Evolutionary conservation across 2,113 vertebrate species (phyloP), one percentile per base, ranked within the genome.

Genomic region (Prinia subflava): DNA sequence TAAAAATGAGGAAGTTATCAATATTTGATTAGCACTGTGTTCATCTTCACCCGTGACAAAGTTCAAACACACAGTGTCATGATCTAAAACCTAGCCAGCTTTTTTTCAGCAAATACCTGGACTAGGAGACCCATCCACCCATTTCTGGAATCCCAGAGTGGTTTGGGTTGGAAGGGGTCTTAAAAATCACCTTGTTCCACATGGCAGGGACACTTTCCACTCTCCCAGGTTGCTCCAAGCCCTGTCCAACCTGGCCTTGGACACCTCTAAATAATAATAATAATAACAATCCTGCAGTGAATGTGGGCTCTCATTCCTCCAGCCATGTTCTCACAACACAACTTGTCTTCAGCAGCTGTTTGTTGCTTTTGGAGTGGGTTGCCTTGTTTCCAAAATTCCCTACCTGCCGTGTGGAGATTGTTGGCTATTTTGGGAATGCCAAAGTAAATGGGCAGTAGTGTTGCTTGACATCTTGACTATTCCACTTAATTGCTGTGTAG

Each of bases 381-480:
- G 73, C 57, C 1, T 1, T 25, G 33, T 91, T 88, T 64, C 73
- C 79, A 35, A 95, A 90, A 62, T 49, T 78, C 78, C 41, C 88
- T 78, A 41, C 73, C 90, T 96, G 91, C 87, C 63, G 2, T 50
- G 81, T 57, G 88, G 39, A 81, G 82, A 56, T 92, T 1, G 1
- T 62, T 65, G 64, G 52, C 60, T 89, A 60, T 95, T 94, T 77
- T 60, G 56, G 76, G 90, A 74, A 81, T 42, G 88, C 70, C 80
- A 59, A 50, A 86, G 85, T 65, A 90, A 83, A 92, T 69, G 94
- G 96, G 68, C 94, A 95, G 47, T 80, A 77, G 90, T 37, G 56
- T 87, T 95, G 71, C 90, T 92, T 92, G 92, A 90, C 79, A 91
- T 94, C 84, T 87, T 83, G 92, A 56, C 85, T 91, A 11, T 79